Percentiles rank a stretch among this genome's conserved stretches.
These are phyloP conservation scores for Automeris io DNA, from an alignment of 2,888 invertebrate genomes.

Conservation along the genomic window DNA sequence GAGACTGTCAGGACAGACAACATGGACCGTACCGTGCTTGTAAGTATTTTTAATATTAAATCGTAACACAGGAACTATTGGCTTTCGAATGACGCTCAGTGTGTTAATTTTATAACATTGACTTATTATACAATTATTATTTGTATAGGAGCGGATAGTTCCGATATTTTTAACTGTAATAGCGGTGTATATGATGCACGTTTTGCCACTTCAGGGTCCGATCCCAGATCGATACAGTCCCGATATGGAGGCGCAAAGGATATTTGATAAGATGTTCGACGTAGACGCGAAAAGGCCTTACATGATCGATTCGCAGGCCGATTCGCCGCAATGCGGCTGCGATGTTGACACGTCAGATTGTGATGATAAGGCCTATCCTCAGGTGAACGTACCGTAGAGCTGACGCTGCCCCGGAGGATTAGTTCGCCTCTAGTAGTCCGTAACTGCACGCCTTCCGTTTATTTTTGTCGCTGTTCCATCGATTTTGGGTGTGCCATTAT, in stretches of 20 bases:
- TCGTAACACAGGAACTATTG: too few relatives aligned
- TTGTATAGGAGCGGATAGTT: conserved; percentile 22
- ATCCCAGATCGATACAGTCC: conserved; percentile 76
- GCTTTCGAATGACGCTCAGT: not conserved
- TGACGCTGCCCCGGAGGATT: conserved; percentile 54
- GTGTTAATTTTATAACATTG: not conserved
- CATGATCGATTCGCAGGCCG: conserved; percentile 59
- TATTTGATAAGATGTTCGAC: conserved; percentile 78
- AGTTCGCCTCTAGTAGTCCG: conserved; percentile 65
- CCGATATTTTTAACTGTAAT: conserved; percentile 11
- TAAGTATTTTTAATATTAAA: conserved; percentile 35
- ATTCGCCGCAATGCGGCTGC: conserved; percentile 69
- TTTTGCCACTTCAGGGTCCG: conserved; percentile 72
- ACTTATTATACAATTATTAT: too few relatives aligned
- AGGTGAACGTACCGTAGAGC: conserved; percentile 68
- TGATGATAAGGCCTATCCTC: conserved; percentile 70
- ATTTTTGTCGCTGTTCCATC: conserved; percentile 58
- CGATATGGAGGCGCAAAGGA: conserved; percentile 75
- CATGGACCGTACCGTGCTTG: conserved; percentile 65
- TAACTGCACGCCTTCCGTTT: conserved; percentile 70
- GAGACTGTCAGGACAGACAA: conserved; percentile 59
- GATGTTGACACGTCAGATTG: conserved; percentile 71
- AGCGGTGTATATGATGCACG: conserved; percentile 36
- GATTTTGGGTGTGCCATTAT: conserved; percentile 36
- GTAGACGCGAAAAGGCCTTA: conserved; percentile 68